Base-by-base conservation (phyloP, 2,113 vertebrate genomes). In the Calonectris borealis region DNA sequence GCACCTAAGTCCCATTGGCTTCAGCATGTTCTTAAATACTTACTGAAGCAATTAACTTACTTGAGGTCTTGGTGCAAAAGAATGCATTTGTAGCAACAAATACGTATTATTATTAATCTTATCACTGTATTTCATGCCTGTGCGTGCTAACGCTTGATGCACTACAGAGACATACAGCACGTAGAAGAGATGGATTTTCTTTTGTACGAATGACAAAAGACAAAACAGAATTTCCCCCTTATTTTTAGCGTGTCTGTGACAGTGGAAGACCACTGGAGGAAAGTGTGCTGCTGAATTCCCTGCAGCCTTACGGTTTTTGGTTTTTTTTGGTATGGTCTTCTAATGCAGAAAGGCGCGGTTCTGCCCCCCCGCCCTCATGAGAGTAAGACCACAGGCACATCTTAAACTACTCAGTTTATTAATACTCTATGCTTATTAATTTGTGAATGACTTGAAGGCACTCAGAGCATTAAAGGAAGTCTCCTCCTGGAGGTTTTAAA, bases 381-480 rank as follows among this genome's bases (percentile, higher is more conserved):
- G 42, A 44, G 6, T 36, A 44, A 62, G 76, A 89, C 64, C 21
- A 69, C 52, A 44, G 76, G 54, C 72, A 46, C 40, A 36, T 79
- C 69, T 82, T 84, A 58, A 94, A 36, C 40, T 85, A 71, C 46
- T 82, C 80, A 76, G 65, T 93, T 94, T 92, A 38, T 93, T 90
- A 83, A 62, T 80, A 42, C 58, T 61, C 15, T 27, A n/a, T 76
- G 21, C 73, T 82, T 73, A 44, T 79, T 94, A 94, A 91, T 84
- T 96, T 90, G 68, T 80, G 78, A 87, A 85, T 91, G 40, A 94
- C 81, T 96, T 84, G 73, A 85, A 94, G 93, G 65, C 49, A 85
- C 73, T 57, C 25, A 15, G 46, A 88, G 46, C 58, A 89, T 92
- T 85, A 90, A 96, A 96, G 70, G 16, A 79, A 91, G 44, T 69